Base-by-base conservation (phyloP, 2,888 invertebrate species). In the Megalurothrips usitatus region DNA sequence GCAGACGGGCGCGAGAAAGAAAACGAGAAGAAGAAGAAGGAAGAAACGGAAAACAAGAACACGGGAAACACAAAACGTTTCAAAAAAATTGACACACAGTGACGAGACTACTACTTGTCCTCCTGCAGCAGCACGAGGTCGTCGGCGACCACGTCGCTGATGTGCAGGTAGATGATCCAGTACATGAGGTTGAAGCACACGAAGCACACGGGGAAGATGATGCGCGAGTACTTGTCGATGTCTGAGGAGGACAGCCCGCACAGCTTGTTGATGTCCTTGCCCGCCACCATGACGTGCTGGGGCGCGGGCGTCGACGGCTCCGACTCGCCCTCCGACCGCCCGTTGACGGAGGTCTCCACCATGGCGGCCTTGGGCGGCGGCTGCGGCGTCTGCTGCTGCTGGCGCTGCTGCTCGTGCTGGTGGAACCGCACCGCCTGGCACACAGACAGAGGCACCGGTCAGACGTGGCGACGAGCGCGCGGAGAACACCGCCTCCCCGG, bases 161-260 rank as follows among this genome's bases (percentile, higher is more conserved):
- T 88, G 85, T 88, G 87, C 83, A 88, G 85, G 84, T 88, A 88
- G 84, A 88, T 88, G 85, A 88, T 87, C 88, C 88, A 88, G 84
- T 88, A 88, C 88, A 88, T 88, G 83, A 88, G 86, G 86, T 91
- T 91, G 87, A 91, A 91, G 83, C 90, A 87, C 78, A 90, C 87
- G 85, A 91, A 91, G 84, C 90, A 87, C 82, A 90, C 87, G 14
- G 91, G 91, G 85, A 91, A 91, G 81, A 89, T 86, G 82, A 91
- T 88, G 82, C 91, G 87, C 52, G 91, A 90, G 85, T 90, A 90
- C 86, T 91, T 90, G 87, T 91, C 91, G 84, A 91, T 91, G 84
- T 89, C 90, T 83, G 90, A 90, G 17, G 89, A 89, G 79, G 88
- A 88, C 83, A 88, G 86, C 52, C 85, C 86, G 83, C 83, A 86